These are phyloP conservation scores for Cataglyphis hispanica DNA, from an alignment of 1,140 invertebrate species.

Conservation along the genomic window DNA sequence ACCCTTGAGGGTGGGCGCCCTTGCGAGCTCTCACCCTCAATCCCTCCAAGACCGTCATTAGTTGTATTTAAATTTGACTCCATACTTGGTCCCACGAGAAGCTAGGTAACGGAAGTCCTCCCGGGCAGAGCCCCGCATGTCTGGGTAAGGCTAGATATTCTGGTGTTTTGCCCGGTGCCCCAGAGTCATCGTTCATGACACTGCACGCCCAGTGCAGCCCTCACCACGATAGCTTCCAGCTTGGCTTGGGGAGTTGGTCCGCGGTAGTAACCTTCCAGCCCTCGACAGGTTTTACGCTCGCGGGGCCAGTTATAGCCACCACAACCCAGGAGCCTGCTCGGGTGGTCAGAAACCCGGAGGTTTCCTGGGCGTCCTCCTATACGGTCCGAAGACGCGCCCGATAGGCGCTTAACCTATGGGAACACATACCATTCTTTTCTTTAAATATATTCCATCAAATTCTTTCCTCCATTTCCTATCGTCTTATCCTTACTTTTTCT, in stretches of 20 bases:
- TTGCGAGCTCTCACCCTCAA: neutral
- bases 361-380: neutral
- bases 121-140: neutral
- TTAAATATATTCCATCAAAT: too few relatives aligned
- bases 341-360: too few relatives aligned
- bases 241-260: slow-evolving; percentile 7
- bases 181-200: slow-evolving; percentile 14
- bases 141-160: neutral
- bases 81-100: neutral
- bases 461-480: too few relatives aligned
- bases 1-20: neutral
- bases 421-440: too few relatives aligned
- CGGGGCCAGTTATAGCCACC: neutral
- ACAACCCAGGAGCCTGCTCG: neutral
- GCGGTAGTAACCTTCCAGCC: neutral
- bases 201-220: slow-evolving; percentile 8
- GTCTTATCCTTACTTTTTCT: too few relatives aligned
- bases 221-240: neutral
- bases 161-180: neutral
- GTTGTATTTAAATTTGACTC: neutral
- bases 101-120: neutral
- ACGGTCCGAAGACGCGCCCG: neutral
- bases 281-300: too few relatives aligned
- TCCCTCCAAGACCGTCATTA: too few relatives aligned
- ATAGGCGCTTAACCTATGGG: too few relatives aligned